Evolutionary conservation across 2,888 invertebrate species (phyloP), one percentile per base, ranked within the genome.

Genomic region (Hyposoter didymator): DNA sequence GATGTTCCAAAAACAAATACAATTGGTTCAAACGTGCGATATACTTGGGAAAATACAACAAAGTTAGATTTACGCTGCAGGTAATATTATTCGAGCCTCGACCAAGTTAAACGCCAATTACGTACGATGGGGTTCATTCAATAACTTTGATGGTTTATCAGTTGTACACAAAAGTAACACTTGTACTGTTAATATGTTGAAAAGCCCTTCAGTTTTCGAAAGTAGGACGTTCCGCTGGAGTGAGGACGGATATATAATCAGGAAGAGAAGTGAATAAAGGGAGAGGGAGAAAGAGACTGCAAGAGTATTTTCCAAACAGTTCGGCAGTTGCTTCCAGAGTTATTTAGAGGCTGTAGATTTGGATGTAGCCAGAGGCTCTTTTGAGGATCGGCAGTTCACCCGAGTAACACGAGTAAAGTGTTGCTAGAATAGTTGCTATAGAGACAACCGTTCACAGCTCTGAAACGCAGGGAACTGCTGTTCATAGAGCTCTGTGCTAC

Each of bases 291-390:
- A 66, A 52, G 76, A 39, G 52, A 22, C 2, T 62, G 69, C 28
- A 59, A 14, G 39, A 67, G 67, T 75, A 84, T 84, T 84, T 76
- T 55, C 59, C 55, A 72, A 35, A 66, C 73, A 72, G 76, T 80
- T 64, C 45, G 45, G 66, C 45, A 66, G 64, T 64, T 70, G 43
- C 62, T 76, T 22, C 66, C 55, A 84, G 84, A 80, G 80, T 84
- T 84, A 80, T 84, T 84, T 80, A 80, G 80, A 55, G 32, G 75
- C 64, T 80, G 78, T 76, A 67, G 81, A 81, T 84, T 78, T 49
- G 49, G 45, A 67, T 49, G 64, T 78, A 43, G 73, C 81, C 78
- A 28, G 72, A 81, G 81, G 81, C 78, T 39, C 82, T 75, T 75
- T 85, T 78, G 82, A 79, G 64, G 52, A 79, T 79, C 52, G 47